Conservation (phyloP, 2,113 vertebrate genomes). For the Phaethornis superciliosus region DNA sequence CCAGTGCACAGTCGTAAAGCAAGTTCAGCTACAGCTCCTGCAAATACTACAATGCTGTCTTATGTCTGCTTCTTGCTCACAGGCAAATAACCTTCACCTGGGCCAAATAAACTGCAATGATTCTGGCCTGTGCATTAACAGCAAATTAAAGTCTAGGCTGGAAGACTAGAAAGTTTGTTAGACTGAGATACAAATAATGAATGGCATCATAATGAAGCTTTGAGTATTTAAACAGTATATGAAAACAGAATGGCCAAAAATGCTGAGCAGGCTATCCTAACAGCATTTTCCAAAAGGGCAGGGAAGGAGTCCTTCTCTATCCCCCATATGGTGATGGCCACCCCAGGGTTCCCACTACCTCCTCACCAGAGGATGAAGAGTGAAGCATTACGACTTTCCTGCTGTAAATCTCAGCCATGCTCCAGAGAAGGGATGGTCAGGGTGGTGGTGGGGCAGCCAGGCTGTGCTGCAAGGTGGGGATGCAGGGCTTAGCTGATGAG, state of each 20-base stretch:
- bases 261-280: neutral
- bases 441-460: accelerated
- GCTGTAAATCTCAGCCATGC: neutral
- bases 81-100: neutral
- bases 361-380: neutral
- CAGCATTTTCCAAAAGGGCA: neutral
- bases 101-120: neutral
- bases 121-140: neutral
- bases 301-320: neutral
- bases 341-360: neutral
- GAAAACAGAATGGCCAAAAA: neutral
- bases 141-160: neutral
- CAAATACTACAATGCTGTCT: neutral
- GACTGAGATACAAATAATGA: neutral
- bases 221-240: neutral
- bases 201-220: neutral
- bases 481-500: accelerated
- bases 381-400: accelerated
- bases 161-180: neutral
- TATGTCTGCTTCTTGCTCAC: neutral
- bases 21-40: neutral
- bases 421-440: neutral
- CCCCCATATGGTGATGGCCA: accelerated
- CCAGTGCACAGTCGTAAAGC: neutral
- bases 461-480: neutral